These are phyloP conservation scores for Metellina segmentata DNA, from an alignment of 2,888 invertebrate genomes.

Conservation along the genomic window DNA sequence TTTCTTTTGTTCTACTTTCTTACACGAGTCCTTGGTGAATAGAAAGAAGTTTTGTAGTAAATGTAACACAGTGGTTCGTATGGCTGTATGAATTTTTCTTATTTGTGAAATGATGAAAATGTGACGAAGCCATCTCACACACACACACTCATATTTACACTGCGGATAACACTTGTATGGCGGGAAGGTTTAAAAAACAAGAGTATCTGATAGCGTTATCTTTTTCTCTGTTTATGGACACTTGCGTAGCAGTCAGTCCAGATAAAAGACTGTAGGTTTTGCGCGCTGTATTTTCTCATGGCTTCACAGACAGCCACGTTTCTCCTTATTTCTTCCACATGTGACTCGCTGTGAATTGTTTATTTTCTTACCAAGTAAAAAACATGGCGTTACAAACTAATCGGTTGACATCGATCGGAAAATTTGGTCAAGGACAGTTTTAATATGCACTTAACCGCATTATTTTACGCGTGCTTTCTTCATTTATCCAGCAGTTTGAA, in stretches of 20 bases:
- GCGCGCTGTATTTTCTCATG: background rate
- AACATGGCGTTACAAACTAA: background rate
- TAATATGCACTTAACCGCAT: background rate
- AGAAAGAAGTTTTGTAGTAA: too few species aligned
- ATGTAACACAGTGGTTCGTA: too few species aligned
- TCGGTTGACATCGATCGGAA: background rate
- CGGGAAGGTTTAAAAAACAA: conserved; percentile 34
- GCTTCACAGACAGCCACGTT: background rate
- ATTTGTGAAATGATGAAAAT: conserved; percentile 20
- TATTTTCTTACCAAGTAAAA: background rate
- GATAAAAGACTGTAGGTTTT: background rate
- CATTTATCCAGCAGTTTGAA: background rate
- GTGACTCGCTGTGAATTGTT: background rate
- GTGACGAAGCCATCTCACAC: background rate
- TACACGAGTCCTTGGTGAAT: too few species aligned
- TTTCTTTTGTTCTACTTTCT: too few species aligned
- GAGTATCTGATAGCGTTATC: conserved; percentile 46
- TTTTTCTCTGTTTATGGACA: conserved; percentile 12
- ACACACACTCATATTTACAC: conserved; percentile 47
- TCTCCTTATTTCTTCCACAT: background rate
- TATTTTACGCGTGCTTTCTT: background rate
- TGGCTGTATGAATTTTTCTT: background rate
- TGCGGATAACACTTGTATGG: conserved; percentile 34
- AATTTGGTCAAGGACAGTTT: background rate
- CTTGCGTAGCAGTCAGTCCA: conserved; percentile 16